Percentiles rank a stretch among this genome's conserved stretches.
Evolutionary conservation across 2,797 vertebrate genomes (phyloP).

Genomic region (Nyctibius grandis): DNA sequence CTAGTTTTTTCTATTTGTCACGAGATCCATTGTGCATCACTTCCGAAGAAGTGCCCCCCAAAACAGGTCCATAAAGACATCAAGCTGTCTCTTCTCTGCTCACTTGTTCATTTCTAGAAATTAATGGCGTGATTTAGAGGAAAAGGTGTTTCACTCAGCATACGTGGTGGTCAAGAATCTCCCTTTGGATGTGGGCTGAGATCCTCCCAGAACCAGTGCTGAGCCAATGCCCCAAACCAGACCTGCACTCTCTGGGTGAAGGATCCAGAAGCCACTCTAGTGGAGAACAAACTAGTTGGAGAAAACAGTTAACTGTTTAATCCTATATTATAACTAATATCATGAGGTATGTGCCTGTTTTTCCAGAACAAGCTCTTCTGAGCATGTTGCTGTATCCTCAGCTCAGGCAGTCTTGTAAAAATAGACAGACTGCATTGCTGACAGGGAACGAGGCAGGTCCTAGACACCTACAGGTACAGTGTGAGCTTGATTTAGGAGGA

Average conservation of each 20-base stretch:
- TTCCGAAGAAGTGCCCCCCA: rapidly evolving
- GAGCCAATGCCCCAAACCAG: too few species aligned
- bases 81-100: not conserved
- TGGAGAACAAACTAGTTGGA: too few species aligned
- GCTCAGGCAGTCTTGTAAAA: not conserved
- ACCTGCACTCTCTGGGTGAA: not conserved
- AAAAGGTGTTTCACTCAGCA: not conserved
- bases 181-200: not conserved
- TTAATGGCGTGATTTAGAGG: not conserved
- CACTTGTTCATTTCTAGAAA: not conserved
- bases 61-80: not conserved
- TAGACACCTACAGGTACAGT: not conserved
- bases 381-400: not conserved
- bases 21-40: not conserved
- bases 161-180: not conserved
- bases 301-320: not conserved
- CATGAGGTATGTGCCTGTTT: not conserved
- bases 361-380: not conserved
- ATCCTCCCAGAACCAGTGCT: not conserved
- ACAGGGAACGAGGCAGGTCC: not conserved
- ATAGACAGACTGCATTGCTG: not conserved
- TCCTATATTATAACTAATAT: not conserved
- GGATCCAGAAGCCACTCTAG: not conserved
- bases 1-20: not conserved
- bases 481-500: not conserved